Percentiles rank a stretch among this genome's conserved stretches.
Conservation (phyloP, 2,113 vertebrate genomes). For the Dunckerocampus dactyliophorus region DNA sequence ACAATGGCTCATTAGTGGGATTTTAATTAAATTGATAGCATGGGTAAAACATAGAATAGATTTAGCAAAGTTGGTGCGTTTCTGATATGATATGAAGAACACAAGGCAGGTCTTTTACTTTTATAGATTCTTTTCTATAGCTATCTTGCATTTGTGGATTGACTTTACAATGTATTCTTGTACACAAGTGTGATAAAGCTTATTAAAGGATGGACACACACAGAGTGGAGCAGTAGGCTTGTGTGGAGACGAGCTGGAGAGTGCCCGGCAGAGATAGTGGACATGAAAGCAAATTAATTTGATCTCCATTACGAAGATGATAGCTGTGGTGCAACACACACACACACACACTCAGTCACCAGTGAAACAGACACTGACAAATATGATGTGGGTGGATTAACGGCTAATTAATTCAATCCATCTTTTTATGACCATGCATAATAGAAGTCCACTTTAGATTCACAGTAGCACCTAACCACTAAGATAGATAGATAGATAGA, state of each 20-base stretch:
- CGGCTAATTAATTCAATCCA: conserved; percentile 40
- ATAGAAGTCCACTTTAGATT: conserved; percentile 30
- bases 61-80: not conserved
- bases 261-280: conserved; percentile 31
- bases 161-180: not conserved
- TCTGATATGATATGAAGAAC: not conserved
- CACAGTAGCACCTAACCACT: conserved; percentile 18
- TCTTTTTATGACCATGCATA: conserved; percentile 14
- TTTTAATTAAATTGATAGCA: not conserved
- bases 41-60: not conserved
- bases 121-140: not conserved
- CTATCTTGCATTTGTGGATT: not conserved
- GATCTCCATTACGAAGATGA: conserved; percentile 51
- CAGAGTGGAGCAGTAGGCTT: not conserved
- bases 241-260: conserved; percentile 18
- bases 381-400: conserved; percentile 45
- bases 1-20: conserved; percentile 1
- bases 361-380: conserved; percentile 32
- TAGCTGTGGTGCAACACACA: conserved; percentile 16
- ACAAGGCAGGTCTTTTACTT: not conserved
- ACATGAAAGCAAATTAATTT: conserved; percentile 43
- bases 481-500: too few species aligned
- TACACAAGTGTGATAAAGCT: not conserved
- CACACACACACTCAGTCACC: too few species aligned
- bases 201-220: conserved; percentile 21